Conservation (phyloP, 2,113 vertebrate genomes). For the Elephas maximus region DNA sequence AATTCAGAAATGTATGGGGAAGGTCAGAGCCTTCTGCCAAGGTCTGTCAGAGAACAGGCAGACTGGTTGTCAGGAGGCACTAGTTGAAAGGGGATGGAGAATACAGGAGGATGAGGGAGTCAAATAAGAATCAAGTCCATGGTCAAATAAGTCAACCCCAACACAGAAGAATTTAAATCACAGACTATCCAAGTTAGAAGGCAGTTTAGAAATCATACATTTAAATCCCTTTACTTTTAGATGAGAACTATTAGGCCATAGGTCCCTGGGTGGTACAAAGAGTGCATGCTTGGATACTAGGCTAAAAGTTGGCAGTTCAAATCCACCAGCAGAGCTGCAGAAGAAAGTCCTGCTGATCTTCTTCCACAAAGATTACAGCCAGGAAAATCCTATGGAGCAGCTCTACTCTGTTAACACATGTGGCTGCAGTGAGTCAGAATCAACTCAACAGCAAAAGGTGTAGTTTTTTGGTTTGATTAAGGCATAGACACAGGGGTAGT, state of each 20-base stretch:
- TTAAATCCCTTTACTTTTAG: constrained; percentile 24
- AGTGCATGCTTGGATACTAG: too few species aligned
- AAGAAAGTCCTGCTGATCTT: too few species aligned
- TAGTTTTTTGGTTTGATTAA: too few species aligned
- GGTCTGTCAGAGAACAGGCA: not conserved
- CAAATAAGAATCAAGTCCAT: not conserved
- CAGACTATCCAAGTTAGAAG: not conserved
- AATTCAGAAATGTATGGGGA: not conserved
- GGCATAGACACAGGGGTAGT: not conserved
- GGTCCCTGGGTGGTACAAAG: too few species aligned
- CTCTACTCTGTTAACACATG: too few species aligned
- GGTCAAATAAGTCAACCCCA: not conserved
- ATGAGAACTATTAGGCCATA: not conserved
- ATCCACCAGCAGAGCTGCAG: too few species aligned
- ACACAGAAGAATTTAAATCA: not conserved
- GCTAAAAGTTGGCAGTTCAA: too few species aligned
- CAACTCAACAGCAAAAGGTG: too few species aligned
- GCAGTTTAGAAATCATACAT: not conserved
- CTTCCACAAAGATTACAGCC: too few species aligned
- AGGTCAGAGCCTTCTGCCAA: not conserved
- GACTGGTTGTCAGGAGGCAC: not conserved
- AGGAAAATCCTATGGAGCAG: too few species aligned
- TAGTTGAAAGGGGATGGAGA: not conserved
- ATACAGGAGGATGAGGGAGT: not conserved
- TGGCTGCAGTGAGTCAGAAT: too few species aligned